phyloP scores from a whole-genome alignment of 2,797 vertebrate species.

The Okamejei kenojei region DNA sequence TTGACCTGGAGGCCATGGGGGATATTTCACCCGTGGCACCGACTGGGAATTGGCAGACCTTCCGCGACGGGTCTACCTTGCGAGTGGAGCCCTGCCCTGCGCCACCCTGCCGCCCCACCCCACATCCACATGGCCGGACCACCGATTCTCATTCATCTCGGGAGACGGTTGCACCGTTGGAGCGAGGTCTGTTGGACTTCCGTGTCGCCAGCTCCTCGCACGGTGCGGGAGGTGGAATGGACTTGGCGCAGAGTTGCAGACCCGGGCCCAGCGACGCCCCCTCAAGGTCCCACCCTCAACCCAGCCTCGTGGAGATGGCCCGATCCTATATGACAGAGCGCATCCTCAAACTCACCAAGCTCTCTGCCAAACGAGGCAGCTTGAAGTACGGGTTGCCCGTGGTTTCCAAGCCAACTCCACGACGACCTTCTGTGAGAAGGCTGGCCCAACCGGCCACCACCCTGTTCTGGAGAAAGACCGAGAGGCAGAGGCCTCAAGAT shows the following conservation, averaged over 20 bases:
- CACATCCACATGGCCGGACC: neutral
- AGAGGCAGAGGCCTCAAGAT: slow-evolving; percentile 43
- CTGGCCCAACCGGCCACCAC: neutral
- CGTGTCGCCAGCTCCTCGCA: neutral
- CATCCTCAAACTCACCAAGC: slow-evolving; percentile 42
- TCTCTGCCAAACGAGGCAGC: slow-evolving; percentile 42
- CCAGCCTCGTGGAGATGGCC: neutral
- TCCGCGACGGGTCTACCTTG: neutral
- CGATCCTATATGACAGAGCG: slow-evolving; percentile 39
- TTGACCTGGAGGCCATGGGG: neutral
- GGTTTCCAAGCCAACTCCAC: slow-evolving; percentile 26
- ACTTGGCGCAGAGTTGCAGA: neutral
- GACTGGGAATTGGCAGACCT: neutral
- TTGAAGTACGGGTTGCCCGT: slow-evolving; percentile 37
- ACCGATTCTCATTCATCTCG: neutral
- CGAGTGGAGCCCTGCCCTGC: neutral
- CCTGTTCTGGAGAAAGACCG: slow-evolving; percentile 38
- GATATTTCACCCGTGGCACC: neutral
- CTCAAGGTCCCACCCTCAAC: slow-evolving; percentile 1
- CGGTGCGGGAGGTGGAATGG: neutral
- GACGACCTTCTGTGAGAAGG: neutral
- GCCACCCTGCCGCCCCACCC: neutral
- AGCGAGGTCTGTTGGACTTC: neutral
- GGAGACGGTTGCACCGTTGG: neutral
- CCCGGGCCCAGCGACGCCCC: neutral